Evolutionary conservation across 2,888 invertebrate species (phyloP).

Genomic region (Mythimna lalbum): DNA sequence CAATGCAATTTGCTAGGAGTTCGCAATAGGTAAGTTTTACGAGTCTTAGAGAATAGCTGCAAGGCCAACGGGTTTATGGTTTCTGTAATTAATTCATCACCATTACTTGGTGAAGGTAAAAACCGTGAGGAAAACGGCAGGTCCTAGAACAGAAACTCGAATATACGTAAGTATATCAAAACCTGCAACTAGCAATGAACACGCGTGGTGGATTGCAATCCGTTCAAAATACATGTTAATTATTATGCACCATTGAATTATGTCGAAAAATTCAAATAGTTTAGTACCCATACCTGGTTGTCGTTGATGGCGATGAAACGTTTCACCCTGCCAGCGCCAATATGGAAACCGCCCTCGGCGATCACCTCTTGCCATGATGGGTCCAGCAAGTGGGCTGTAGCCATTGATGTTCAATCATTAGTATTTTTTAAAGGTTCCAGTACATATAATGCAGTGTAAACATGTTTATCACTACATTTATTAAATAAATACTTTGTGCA

Average conservation of each 20-base stretch:
- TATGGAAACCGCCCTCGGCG: constrained; percentile 75
- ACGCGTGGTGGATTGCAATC: too few relatives aligned
- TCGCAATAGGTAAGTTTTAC: too few relatives aligned
- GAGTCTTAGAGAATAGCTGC: not conserved
- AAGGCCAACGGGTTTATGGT: not conserved
- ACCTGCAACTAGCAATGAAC: not conserved
- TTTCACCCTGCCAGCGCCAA: constrained; percentile 80
- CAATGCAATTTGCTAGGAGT: too few relatives aligned
- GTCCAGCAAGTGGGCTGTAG: constrained; percentile 72
- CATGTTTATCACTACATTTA: too few relatives aligned
- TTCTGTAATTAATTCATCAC: not conserved
- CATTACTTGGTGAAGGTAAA: not conserved
- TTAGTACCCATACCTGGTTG: constrained; percentile 70
- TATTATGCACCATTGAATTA: not conserved
- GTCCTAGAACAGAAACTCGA: not conserved
- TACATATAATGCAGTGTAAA: not conserved
- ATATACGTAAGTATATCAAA: not conserved
- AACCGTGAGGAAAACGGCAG: not conserved
- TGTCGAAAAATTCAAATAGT: not conserved
- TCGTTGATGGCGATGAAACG: constrained; percentile 80
- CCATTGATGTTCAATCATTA: not conserved
- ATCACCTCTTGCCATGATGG: constrained; percentile 79
- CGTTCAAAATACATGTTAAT: not conserved
- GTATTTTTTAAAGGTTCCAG: not conserved
- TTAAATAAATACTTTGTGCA: too few relatives aligned